Conservation (phyloP, 2,113 vertebrate species). For the Vulpes lagopus region DNA sequence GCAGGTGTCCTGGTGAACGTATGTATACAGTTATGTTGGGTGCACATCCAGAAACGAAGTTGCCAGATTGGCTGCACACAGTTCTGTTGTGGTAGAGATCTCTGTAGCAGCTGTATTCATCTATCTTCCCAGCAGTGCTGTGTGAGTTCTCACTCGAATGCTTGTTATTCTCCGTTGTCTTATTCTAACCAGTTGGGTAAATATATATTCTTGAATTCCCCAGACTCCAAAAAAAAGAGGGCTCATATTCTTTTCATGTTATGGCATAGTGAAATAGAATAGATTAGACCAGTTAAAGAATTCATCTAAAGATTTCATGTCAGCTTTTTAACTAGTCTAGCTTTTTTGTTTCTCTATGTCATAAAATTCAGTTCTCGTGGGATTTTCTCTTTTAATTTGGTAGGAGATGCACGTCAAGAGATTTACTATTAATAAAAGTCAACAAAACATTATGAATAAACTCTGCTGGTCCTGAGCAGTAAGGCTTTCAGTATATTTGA, state of each 20-base stretch:
- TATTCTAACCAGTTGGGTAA: background rate
- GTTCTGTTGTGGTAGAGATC: background rate
- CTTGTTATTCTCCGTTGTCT: background rate
- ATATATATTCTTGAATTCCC: background rate
- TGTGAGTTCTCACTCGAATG: background rate
- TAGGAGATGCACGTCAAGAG: background rate
- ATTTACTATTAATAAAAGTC: slow-evolving; percentile 27
- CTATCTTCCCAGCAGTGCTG: fast-evolving
- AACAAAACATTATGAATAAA: background rate
- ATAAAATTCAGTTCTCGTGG: background rate
- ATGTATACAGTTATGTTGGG: background rate
- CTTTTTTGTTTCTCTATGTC: background rate
- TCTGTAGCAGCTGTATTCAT: background rate
- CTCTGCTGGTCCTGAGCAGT: background rate
- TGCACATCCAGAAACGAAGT: background rate
- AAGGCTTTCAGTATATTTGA: background rate
- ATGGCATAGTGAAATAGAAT: background rate
- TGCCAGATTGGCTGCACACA: background rate
- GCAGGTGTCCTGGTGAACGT: background rate
- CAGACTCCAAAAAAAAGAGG: background rate
- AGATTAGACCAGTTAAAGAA: background rate
- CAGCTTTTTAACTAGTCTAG: background rate
- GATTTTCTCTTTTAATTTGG: background rate
- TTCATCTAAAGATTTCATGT: background rate
- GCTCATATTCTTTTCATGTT: background rate